Evolutionary conservation across 2,888 invertebrate genomes (phyloP).

Genomic region (Parapristionchus giblindavisi): DNA sequence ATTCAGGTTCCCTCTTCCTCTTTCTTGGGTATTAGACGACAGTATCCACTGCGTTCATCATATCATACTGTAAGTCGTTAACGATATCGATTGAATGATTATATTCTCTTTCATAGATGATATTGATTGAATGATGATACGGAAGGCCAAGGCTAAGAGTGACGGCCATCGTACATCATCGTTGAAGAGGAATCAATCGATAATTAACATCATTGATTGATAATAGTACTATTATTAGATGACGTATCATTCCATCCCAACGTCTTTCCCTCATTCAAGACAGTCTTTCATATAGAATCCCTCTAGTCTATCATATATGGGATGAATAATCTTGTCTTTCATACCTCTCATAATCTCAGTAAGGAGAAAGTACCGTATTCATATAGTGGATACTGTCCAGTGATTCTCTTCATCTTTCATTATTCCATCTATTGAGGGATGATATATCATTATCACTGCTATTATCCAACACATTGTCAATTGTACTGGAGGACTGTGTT

Average conservation of each 20-base stretch:
- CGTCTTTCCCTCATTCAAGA: constrained; percentile 19
- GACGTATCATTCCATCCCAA: constrained; percentile 10
- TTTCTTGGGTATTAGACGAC: constrained; percentile 19
- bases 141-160: constrained; percentile 35
- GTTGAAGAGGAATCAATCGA: no score
- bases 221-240: no score
- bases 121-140: neutral
- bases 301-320: no score
- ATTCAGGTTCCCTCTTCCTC: neutral
- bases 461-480: constrained; percentile 28
- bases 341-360: constrained; percentile 29
- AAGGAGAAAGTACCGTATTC: constrained; percentile 34
- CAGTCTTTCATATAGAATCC: no score
- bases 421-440: neutral
- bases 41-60: constrained; percentile 14
- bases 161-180: no score
- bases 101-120: constrained; percentile 5
- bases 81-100: neutral
- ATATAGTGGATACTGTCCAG: constrained; percentile 25
- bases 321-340: constrained; percentile 35
- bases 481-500: constrained; percentile 35
- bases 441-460: constrained; percentile 15
- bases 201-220: no score
- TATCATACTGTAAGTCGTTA: neutral
- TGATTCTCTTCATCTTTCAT: neutral